Base-by-base conservation (phyloP, 1,140 invertebrate genomes). In the Pachyrhynchus sulphureomaculatus region DNA sequence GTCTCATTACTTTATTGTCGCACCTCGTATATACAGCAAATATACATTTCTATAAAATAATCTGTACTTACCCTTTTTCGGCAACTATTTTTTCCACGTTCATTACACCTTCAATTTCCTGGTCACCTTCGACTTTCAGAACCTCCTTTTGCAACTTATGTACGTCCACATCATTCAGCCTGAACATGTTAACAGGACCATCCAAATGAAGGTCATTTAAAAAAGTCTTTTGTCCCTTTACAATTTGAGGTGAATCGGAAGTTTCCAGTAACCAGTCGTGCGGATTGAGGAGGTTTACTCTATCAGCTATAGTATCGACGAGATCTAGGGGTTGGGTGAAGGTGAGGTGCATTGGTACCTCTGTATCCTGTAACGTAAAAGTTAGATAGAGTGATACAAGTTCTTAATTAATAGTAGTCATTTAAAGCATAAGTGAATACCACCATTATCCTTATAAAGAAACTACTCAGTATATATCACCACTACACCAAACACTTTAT, bases 161-260 rank as follows among this genome's bases (percentile, higher is more conserved):
- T 15, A 72, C 49, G 61, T 73, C 56, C 13, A 74, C 62, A 45
- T 67, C 47, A 32, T 76, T 75, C 5, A 73, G 57, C 13, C 60
- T 67, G 4, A 49, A 44, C 13, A 68, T 41, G 39, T 57, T 61
- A 4, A 68, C 68, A 13, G 23, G 57, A 17, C 77, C 76, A 15
- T 62, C 57, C 6, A 77, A 67, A 29, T 57, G 37, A 1, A 78
- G 23, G 63, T 76, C 63, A n/a, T 65, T 56, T 34, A 71, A 58
- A 53, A 80, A 72, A 29, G 69, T 65, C 20, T 80, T 75, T 41
- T 60, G 51, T 21, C 76, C 77, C 56, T 68, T 70, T n/a, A 81
- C 65, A 36, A 66, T 63, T 69, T 80, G 77, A 2, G 71, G 49
- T 24, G 76, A 68, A 6, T 69, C 67, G 12, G 70, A 70, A 10